Evolutionary conservation across 1,140 invertebrate genomes (phyloP).

Genomic region (Solen grandis): DNA sequence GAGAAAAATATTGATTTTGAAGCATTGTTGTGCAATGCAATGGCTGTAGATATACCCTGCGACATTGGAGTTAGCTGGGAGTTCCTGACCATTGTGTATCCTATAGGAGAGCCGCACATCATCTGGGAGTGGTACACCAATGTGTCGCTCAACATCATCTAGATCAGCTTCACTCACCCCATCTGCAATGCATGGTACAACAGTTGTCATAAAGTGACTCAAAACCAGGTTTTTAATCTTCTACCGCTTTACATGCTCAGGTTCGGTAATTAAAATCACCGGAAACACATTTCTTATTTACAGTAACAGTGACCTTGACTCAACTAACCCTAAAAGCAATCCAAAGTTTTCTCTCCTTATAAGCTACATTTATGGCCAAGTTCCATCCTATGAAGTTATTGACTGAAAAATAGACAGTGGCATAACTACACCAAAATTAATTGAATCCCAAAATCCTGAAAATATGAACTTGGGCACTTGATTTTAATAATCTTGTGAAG

Average conservation of each 20-base stretch:
- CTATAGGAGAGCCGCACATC: slow-evolving; percentile 72
- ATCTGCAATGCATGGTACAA: slow-evolving; percentile 57
- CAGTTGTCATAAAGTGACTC: slow-evolving; percentile 21
- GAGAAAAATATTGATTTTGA: too few relatives aligned
- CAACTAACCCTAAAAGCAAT: background rate
- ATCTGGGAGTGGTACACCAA: slow-evolving; percentile 61
- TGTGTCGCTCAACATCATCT: slow-evolving; percentile 57
- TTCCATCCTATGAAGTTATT: too few relatives aligned
- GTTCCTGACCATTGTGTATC: slow-evolving; percentile 72
- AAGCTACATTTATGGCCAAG: too few relatives aligned
- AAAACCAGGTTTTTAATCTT: background rate
- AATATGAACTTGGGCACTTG: too few relatives aligned
- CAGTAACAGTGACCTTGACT: background rate
- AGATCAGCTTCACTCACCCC: slow-evolving; percentile 65
- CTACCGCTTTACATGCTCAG: background rate
- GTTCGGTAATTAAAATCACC: slow-evolving; percentile 27
- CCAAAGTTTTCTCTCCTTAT: background rate
- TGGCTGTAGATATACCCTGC: too few relatives aligned
- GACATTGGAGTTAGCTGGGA: background rate
- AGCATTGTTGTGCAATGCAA: too few relatives aligned
- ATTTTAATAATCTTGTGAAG: too few relatives aligned
- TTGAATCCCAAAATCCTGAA: too few relatives aligned
- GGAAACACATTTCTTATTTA: background rate
- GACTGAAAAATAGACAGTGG: too few relatives aligned
- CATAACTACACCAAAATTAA: too few relatives aligned